Percentiles rank a stretch among this genome's conserved stretches.
Evolutionary conservation across 2,888 invertebrate genomes (phyloP).

Genomic region (Miltochrista miniata): DNA sequence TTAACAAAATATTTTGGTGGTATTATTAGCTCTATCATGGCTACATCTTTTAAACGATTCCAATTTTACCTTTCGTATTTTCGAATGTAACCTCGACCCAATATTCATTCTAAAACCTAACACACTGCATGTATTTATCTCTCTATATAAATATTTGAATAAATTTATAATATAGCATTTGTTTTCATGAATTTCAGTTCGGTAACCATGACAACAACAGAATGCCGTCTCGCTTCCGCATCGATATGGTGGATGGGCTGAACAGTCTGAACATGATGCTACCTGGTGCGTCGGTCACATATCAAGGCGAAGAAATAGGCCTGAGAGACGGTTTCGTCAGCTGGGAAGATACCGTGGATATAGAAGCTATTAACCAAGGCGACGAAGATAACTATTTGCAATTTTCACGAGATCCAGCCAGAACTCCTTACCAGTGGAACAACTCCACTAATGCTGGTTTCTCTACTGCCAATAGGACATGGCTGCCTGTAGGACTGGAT

Average conservation of each 20-base stretch:
- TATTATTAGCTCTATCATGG: no score
- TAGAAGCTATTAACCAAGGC: constrained; percentile 81
- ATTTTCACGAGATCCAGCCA: constrained; percentile 84
- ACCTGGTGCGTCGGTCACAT: constrained; percentile 91
- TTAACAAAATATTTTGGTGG: no score
- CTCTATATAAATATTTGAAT: no score
- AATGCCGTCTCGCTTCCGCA: constrained; percentile 85
- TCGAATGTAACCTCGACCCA: no score
- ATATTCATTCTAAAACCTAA: no score
- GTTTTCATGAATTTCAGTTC: constrained; percentile 65
- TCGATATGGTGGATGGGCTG: constrained; percentile 86
- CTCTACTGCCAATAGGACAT: constrained; percentile 79
- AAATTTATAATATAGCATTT: neutral
- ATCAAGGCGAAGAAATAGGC: constrained; percentile 92
- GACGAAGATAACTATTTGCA: constrained; percentile 75
- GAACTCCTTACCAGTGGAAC: constrained; percentile 88
- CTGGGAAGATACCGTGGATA: constrained; percentile 84
- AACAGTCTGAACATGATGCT: constrained; percentile 88
- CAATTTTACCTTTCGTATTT: no score
- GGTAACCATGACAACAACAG: constrained; percentile 88
- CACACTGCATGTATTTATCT: no score
- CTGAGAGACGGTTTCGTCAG: constrained; percentile 85
- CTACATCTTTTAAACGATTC: no score
- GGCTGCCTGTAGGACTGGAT: constrained; percentile 87
- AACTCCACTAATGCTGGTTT: constrained; percentile 84